Percentiles rank a stretch among this genome's conserved stretches.
These are phyloP conservation scores for Oncorhynchus gorbuscha DNA, from an alignment of 2,113 vertebrate genomes.

Conservation along the genomic window DNA sequence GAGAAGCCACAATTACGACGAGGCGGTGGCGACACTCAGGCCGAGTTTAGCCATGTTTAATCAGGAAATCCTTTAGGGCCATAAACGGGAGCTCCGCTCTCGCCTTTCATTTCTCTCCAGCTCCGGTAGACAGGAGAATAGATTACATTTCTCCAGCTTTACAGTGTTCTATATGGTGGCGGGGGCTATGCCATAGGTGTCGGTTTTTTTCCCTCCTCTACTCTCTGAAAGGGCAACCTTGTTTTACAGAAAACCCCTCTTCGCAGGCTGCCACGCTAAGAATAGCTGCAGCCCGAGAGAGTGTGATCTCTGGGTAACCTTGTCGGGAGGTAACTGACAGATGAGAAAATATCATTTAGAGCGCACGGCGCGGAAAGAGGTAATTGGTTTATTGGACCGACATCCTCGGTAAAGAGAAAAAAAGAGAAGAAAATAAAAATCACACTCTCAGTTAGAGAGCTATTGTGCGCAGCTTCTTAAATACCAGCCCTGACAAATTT, in stretches of 20 bases:
- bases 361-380: slow-evolving; percentile 7
- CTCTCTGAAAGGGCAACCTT: slow-evolving; percentile 10
- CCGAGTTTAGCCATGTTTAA: slow-evolving; percentile 7
- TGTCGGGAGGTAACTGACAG: slow-evolving; percentile 31
- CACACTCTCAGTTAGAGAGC: slow-evolving; percentile 19
- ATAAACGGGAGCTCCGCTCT: background rate
- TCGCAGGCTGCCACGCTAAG: slow-evolving; percentile 5
- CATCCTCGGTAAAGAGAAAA: background rate
- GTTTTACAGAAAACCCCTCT: background rate
- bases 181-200: no score
- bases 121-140: slow-evolving; percentile 2
- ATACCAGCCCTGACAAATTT: slow-evolving; percentile 31
- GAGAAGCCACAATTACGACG: background rate
- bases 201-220: background rate
- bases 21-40: background rate
- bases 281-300: slow-evolving; percentile 18
- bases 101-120: background rate
- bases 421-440: background rate
- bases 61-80: slow-evolving; percentile 4
- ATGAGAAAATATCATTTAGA: slow-evolving; percentile 16
- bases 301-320: slow-evolving; percentile 28
- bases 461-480: slow-evolving; percentile 5
- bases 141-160: slow-evolving; percentile 12
- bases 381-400: slow-evolving; percentile 10
- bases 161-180: background rate